Percentiles rank a stretch among this genome's conserved stretches.
Evolutionary conservation across 2,113 vertebrate genomes (phyloP).

Genomic region (Noctilio leporinus): DNA sequence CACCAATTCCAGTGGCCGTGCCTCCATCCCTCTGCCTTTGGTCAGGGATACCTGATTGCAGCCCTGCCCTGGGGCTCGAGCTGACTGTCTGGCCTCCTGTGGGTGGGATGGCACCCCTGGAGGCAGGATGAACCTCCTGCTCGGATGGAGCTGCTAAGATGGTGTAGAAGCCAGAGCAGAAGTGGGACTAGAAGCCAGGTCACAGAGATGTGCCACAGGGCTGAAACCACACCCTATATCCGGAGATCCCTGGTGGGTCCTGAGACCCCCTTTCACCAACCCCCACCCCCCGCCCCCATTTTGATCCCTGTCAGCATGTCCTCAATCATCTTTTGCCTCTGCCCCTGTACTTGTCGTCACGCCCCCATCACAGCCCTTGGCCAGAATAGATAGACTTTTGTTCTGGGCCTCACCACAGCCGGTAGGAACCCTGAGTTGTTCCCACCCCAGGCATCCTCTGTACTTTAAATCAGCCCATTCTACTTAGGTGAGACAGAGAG

Average conservation of each 20-base stretch:
- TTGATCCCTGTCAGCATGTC: neutral
- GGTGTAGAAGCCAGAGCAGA: neutral
- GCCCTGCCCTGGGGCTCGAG: neutral
- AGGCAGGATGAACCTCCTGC: neutral
- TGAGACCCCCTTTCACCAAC: neutral
- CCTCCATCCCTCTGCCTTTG: neutral
- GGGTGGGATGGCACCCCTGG: neutral
- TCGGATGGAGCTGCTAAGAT: neutral
- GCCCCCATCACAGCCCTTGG: neutral
- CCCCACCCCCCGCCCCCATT: too few relatives aligned
- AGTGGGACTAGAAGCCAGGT: neutral
- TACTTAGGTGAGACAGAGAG: neutral
- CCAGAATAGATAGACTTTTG: neutral
- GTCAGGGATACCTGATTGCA: neutral
- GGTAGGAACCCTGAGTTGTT: neutral
- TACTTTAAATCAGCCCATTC: neutral
- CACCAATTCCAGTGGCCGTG: rapidly evolving
- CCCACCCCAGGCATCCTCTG: neutral
- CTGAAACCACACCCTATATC: too few relatives aligned
- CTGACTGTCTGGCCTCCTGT: too few relatives aligned
- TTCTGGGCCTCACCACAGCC: neutral
- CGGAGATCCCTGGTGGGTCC: neutral
- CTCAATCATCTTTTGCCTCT: neutral
- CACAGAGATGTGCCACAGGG: neutral
- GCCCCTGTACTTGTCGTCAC: neutral